Evolutionary conservation across 2,888 invertebrate genomes (phyloP).

Genomic region (Laothoe populi): DNA sequence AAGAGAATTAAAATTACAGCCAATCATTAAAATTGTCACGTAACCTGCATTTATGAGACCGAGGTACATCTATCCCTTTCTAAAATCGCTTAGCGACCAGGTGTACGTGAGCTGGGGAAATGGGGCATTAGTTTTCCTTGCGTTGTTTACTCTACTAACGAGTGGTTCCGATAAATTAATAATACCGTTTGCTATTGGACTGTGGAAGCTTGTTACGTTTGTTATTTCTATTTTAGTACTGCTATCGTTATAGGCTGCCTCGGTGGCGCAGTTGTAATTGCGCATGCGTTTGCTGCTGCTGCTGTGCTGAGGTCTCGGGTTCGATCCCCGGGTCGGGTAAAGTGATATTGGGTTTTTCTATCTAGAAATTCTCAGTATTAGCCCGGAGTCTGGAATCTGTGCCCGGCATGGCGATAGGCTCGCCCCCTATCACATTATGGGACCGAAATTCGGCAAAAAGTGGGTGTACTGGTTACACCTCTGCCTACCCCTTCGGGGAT

Average conservation of each 20-base stretch:
- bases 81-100: slow-evolving; percentile 3
- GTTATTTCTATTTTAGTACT: not conserved
- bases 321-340: no score
- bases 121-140: slow-evolving; percentile 3
- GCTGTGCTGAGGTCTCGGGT: no score
- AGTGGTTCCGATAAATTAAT: slow-evolving; percentile 12
- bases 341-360: no score
- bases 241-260: not conserved
- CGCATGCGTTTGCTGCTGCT: no score
- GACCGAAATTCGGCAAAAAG: no score
- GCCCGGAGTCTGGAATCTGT: no score
- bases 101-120: not conserved
- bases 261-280: not conserved
- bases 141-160: slow-evolving; percentile 16
- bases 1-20: not conserved
- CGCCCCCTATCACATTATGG: no score
- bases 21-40: not conserved
- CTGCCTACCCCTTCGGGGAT: no score
- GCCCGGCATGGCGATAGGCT: no score
- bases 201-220: not conserved
- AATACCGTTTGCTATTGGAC: not conserved
- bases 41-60: not conserved
- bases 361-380: no score
- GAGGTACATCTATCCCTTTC: not conserved
- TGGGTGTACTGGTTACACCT: no score